phyloP scores from a whole-genome alignment of 2,888 invertebrate species.

The Apamea anceps region DNA sequence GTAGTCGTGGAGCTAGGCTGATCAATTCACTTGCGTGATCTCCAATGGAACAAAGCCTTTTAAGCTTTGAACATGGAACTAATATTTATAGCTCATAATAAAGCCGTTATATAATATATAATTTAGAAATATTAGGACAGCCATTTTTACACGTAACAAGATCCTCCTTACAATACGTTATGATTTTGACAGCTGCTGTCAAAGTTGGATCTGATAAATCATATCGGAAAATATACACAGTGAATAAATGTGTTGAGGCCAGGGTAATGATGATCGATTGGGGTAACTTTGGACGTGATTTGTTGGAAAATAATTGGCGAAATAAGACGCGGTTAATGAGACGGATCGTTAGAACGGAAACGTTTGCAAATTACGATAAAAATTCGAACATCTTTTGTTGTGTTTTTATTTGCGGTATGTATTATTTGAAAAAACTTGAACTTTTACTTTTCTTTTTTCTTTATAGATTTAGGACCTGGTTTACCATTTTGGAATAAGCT shows the following conservation, averaged over 20 bases:
- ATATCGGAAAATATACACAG: constrained; percentile 60
- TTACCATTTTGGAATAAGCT: neutral
- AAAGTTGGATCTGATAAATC: constrained; percentile 65
- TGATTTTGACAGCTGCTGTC: constrained; percentile 68
- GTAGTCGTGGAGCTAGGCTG: neutral
- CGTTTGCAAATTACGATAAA: constrained; percentile 21
- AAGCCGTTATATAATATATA: neutral
- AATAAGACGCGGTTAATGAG: constrained; percentile 52
- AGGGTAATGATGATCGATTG: constrained; percentile 70
- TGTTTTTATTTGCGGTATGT: neutral
- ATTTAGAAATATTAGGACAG: constrained; percentile 10
- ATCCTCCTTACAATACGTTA: constrained; percentile 61
- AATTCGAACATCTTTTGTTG: constrained; percentile 37
- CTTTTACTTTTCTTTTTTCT: neutral
- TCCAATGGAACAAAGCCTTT: no score
- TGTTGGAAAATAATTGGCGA: constrained; percentile 56
- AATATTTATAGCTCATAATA: neutral
- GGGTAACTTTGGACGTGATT: constrained; percentile 61
- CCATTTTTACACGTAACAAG: constrained; percentile 45
- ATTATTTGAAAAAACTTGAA: neutral
- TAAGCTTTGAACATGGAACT: neutral
- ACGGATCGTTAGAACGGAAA: constrained; percentile 36
- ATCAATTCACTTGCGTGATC: neutral
- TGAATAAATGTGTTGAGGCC: constrained; percentile 62
- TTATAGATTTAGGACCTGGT: neutral